Percentiles rank a stretch among this genome's conserved stretches.
Evolutionary conservation across 2,888 invertebrate genomes (phyloP).

Genomic region (Limenitis camilla): DNA sequence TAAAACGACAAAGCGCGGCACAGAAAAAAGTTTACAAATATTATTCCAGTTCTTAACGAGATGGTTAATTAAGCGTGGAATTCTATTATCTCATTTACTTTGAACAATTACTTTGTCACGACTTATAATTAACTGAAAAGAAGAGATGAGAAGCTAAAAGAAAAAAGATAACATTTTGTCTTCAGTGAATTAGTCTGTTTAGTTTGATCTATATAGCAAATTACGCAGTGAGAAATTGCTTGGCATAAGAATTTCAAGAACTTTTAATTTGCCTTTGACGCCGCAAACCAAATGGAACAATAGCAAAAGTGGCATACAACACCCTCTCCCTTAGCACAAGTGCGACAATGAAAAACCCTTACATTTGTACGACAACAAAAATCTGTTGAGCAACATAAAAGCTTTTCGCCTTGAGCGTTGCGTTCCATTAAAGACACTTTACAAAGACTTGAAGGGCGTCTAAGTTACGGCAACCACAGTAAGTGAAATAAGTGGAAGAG

Average conservation of each 20-base stretch:
- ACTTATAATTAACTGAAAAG: too few species aligned
- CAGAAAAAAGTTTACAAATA: too few species aligned
- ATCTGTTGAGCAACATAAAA: constrained; percentile 55
- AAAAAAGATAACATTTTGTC: too few species aligned
- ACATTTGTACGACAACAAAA: constrained; percentile 59
- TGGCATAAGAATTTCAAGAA: constrained; percentile 14
- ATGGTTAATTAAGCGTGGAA: too few species aligned
- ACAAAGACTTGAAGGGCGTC: constrained; percentile 55
- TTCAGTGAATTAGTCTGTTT: too few species aligned
- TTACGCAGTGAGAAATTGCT: not conserved
- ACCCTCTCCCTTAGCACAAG: constrained; percentile 29
- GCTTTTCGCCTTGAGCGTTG: constrained; percentile 55
- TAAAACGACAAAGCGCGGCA: too few species aligned
- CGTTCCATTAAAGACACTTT: constrained; percentile 66
- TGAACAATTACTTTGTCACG: too few species aligned
- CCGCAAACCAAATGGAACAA: constrained; percentile 21
- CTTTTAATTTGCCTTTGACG: constrained; percentile 21
- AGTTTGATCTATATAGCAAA: not conserved
- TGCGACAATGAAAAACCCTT: constrained; percentile 47
- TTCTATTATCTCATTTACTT: too few species aligned
- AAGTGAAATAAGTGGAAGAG: constrained; percentile 28
- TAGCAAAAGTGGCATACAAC: constrained; percentile 27
- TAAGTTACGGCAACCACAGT: constrained; percentile 46
- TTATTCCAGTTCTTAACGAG: too few species aligned
- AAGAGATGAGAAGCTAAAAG: too few species aligned